phyloP scores from a whole-genome alignment of 35 echinoderm and acorn worm genomes.

The Apostichopus californicus region DNA sequence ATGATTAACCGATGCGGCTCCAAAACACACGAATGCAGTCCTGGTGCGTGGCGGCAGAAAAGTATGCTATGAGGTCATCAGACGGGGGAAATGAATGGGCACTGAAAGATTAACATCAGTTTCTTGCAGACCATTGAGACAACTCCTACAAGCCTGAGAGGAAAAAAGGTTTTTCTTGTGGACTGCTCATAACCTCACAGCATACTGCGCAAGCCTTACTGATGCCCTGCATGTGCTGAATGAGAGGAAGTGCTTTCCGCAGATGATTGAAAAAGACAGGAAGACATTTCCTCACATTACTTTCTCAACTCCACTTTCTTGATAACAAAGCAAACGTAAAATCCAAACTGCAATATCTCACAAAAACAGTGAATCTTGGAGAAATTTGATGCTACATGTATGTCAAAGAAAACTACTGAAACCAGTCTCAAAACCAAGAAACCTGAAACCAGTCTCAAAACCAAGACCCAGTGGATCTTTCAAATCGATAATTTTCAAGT shows the following conservation, averaged over 20 bases:
- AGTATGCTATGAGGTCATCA: not conserved
- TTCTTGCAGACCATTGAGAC: no score
- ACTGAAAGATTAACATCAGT: no score
- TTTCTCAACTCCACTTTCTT: not conserved
- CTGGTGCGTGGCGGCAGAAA: not conserved
- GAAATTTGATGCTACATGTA: no score
- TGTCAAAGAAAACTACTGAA: not conserved
- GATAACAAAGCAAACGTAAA: not conserved
- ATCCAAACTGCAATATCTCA: not conserved
- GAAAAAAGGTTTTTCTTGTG: no score
- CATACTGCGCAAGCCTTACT: not conserved
- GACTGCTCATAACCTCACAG: not conserved
- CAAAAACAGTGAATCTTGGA: not conserved
- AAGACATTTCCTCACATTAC: not conserved
- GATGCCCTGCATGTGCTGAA: not conserved
- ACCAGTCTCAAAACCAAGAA: not conserved
- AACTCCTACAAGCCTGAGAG: no score
- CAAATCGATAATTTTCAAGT: not conserved
- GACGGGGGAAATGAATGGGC: not conserved
- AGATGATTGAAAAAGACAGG: not conserved
- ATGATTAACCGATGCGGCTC: not conserved
- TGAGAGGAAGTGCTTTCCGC: not conserved
- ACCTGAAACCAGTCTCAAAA: not conserved
- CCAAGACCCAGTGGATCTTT: not conserved
- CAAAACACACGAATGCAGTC: not conserved